Conservation (phyloP, 64 coral and sea anemone species). For the Stichodactyla mertensii region DNA sequence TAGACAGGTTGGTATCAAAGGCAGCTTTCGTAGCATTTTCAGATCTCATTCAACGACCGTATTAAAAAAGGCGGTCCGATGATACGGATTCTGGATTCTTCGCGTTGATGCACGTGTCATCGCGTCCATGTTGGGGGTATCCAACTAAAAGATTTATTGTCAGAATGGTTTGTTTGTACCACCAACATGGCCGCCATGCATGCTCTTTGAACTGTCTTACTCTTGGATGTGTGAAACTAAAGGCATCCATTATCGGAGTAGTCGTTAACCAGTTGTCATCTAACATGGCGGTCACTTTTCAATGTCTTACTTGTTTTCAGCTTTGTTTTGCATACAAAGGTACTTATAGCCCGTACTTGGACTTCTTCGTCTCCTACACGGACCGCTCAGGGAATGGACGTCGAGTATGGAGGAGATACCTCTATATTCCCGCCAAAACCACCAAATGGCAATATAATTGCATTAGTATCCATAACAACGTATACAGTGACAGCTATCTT, state of each 20-base stretch:
- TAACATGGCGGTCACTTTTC: not conserved
- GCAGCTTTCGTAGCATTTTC: too few species aligned
- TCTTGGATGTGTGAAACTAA: too few species aligned
- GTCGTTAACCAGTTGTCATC: not conserved
- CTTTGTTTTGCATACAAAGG: conserved; percentile 70
- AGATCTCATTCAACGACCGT: too few species aligned
- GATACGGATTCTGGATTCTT: too few species aligned
- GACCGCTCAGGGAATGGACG: conserved; percentile 27
- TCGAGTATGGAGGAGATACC: conserved; percentile 33
- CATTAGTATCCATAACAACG: conserved; percentile 41
- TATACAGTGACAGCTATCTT: conserved; percentile 26
- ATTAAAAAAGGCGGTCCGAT: too few species aligned
- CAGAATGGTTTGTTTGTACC: too few species aligned
- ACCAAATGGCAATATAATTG: conserved; percentile 44
- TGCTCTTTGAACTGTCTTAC: too few species aligned
- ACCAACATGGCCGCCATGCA: too few species aligned
- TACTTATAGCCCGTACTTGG: conserved; percentile 21
- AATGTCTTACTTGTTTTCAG: conserved; percentile 3
- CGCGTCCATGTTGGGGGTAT: too few species aligned
- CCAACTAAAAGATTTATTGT: too few species aligned
- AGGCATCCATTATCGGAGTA: too few species aligned
- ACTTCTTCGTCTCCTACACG: conserved; percentile 51
- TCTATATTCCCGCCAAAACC: not conserved
- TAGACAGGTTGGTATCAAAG: conserved; percentile 35
- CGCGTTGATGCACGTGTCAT: too few species aligned